Evolutionary conservation across 2,797 vertebrate genomes (phyloP).

Genomic region (Danio jaintianensis): DNA sequence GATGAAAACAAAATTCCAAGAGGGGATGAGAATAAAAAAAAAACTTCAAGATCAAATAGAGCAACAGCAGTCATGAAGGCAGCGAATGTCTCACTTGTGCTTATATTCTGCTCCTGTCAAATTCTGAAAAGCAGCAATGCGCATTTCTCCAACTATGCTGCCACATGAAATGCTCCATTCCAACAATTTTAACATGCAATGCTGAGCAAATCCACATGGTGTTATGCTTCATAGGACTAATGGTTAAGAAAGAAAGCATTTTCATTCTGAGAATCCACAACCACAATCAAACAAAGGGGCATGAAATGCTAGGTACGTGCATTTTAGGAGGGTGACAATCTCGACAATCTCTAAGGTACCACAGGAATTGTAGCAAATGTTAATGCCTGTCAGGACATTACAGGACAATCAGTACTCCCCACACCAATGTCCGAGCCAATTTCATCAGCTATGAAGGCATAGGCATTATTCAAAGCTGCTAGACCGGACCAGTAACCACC

Average conservation of each 20-base stretch:
- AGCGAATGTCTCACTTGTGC: neutral
- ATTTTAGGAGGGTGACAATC: slow-evolving; percentile 1
- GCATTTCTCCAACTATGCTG: slow-evolving; percentile 1
- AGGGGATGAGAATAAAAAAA: slow-evolving; percentile 6
- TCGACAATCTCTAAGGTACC: neutral
- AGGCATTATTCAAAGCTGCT: slow-evolving; percentile 35
- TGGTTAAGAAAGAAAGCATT: slow-evolving; percentile 21
- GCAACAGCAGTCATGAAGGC: slow-evolving; percentile 5
- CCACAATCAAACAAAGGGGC: neutral
- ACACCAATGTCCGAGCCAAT: slow-evolving; percentile 28
- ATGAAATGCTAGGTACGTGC: slow-evolving; percentile 16
- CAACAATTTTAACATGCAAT: slow-evolving; percentile 29
- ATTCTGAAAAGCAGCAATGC: neutral
- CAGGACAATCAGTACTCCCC: neutral
- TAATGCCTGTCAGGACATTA: slow-evolving; percentile 14
- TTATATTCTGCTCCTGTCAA: neutral
- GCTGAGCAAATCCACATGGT: neutral
- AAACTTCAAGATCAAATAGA: slow-evolving; percentile 1
- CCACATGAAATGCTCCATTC: slow-evolving; percentile 14
- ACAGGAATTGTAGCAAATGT: slow-evolving; percentile 11
- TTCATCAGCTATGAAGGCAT: neutral
- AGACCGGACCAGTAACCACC: neutral
- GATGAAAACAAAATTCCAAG: slow-evolving; percentile 14
- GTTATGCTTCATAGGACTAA: slow-evolving; percentile 26
- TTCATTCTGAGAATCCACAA: neutral